Conservation (phyloP, 2,113 vertebrate species). For the Mugil cephalus region DNA sequence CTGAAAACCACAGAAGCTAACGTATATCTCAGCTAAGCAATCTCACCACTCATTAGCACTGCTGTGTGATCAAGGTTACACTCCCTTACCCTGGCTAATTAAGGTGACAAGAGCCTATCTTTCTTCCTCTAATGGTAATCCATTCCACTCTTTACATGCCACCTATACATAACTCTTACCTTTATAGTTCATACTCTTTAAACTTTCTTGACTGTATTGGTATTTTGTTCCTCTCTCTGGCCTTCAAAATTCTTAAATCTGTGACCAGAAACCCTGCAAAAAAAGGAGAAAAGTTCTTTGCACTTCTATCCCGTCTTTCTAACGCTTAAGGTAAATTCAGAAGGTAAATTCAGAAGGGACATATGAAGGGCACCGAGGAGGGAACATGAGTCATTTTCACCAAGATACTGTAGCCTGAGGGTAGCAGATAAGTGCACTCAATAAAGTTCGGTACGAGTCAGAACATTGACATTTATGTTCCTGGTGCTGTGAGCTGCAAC, state of each 20-base stretch:
- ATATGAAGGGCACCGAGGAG: constrained; percentile 44
- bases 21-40: constrained; percentile 25
- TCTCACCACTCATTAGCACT: constrained; percentile 44
- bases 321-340: constrained; percentile 27
- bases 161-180: constrained; percentile 4
- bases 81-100: constrained; percentile 54
- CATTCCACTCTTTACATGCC: constrained; percentile 3
- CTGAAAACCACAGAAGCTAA: constrained; percentile 5
- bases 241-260: background rate
- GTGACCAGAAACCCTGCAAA: background rate
- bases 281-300: constrained; percentile 3
- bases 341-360: constrained; percentile 34
- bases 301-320: constrained; percentile 11
- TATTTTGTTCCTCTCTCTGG: background rate
- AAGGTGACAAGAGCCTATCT: constrained; percentile 43
- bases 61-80: constrained; percentile 61
- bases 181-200: background rate
- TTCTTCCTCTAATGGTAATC: constrained; percentile 31
- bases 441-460: constrained; percentile 58
- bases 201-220: background rate
- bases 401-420: constrained; percentile 55
- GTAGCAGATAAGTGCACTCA: constrained; percentile 62
- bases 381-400: constrained; percentile 52
- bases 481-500: constrained; percentile 48
- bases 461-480: constrained; percentile 66